A percentile compares a stretch with the other conserved stretches of the same genome.
These are phyloP conservation scores for Chloromyia formosa DNA, from an alignment of 2,888 invertebrate species.

Conservation along the genomic window DNA sequence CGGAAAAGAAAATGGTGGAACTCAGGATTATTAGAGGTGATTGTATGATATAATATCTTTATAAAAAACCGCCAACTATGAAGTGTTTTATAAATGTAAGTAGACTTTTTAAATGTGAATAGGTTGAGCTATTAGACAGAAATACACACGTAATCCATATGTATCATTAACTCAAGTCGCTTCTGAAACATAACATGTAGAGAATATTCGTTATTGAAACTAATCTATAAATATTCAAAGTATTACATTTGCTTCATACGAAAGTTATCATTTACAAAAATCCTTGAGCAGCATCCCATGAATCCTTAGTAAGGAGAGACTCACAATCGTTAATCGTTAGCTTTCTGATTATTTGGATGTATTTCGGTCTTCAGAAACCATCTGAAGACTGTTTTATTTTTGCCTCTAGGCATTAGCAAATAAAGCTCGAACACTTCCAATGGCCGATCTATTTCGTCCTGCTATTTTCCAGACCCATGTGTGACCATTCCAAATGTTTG, in stretches of 20 bases:
- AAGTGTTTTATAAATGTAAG: conserved; percentile 27
- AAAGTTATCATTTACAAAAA: no score
- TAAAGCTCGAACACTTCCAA: no score
- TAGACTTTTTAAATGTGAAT: conserved; percentile 42
- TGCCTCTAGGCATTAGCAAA: conserved; percentile 15
- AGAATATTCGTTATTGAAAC: neutral
- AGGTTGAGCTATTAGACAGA: conserved; percentile 26
- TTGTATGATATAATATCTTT: conserved; percentile 13
- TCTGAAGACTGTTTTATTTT: conserved; percentile 33
- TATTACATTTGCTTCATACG: no score
- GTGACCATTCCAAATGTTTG: no score
- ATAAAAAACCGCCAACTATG: conserved; percentile 31
- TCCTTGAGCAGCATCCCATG: neutral
- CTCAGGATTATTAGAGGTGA: neutral
- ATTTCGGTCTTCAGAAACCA: no score
- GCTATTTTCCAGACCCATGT: no score
- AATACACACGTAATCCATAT: conserved; percentile 19
- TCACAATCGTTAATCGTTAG: no score
- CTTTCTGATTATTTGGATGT: no score
- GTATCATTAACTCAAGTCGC: conserved; percentile 16
- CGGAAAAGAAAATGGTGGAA: neutral
- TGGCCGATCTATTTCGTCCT: no score
- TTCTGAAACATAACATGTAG: conserved; percentile 4
- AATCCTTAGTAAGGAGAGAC: no score
- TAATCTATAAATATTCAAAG: no score